Percentiles rank a stretch among this genome's conserved stretches.
Evolutionary conservation across 2,797 vertebrate species (phyloP).

Genomic region (Acrossocheilus wenchowensis): DNA sequence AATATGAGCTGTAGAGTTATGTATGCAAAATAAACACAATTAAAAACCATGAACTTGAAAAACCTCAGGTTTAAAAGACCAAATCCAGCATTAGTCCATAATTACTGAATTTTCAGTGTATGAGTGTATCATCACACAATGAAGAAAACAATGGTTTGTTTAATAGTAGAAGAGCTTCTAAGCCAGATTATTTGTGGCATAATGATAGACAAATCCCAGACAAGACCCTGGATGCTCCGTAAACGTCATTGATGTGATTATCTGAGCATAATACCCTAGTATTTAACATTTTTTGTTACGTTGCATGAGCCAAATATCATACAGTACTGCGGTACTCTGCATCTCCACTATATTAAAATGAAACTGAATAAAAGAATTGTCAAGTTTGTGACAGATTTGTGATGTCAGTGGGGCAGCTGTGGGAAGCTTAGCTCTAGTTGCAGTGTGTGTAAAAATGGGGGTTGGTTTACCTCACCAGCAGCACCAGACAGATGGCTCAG

Average conservation of each 20-base stretch:
- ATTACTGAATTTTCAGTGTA: slow-evolving; percentile 17
- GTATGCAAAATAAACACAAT: background rate
- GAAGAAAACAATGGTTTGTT: slow-evolving; percentile 54
- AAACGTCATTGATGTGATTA: slow-evolving; percentile 6
- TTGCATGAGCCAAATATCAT: background rate
- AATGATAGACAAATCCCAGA: slow-evolving; percentile 14
- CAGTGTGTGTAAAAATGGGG: slow-evolving; percentile 49
- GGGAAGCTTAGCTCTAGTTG: slow-evolving; percentile 54
- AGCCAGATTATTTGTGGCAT: slow-evolving; percentile 18
- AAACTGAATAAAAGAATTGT: background rate
- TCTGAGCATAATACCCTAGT: background rate
- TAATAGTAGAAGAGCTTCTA: slow-evolving; percentile 52
- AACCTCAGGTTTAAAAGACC: background rate
- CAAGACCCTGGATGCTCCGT: slow-evolving; percentile 9
- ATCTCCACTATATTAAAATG: background rate
- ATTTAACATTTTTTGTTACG: background rate
- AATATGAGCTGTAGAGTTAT: background rate
- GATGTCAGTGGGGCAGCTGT: slow-evolving; percentile 16
- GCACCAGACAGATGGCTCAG: slow-evolving; percentile 74
- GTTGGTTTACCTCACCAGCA: slow-evolving; percentile 60
- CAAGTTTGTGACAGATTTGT: slow-evolving; percentile 13
- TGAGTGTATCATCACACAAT: slow-evolving; percentile 6
- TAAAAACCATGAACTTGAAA: background rate
- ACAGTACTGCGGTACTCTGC: background rate
- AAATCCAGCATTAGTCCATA: slow-evolving; percentile 1